Evolutionary conservation across 1,140 invertebrate genomes (phyloP), one percentile per base, ranked within the genome.

Genomic region (Helicorthomorpha holstii): DNA sequence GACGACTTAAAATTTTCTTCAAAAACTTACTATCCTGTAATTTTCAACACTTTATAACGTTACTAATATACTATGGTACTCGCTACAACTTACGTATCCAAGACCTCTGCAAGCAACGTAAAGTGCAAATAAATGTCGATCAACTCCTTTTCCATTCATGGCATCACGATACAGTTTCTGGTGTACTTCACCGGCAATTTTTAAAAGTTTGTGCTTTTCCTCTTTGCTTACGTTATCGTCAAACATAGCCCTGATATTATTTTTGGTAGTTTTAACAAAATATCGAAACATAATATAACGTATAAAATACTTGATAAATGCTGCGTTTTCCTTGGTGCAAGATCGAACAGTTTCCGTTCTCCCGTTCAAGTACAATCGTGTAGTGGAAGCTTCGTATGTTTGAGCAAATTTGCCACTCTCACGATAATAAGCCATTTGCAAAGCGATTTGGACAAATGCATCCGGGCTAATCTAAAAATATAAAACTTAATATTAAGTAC

Each of bases 341-440:
- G 93, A 89, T 54, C 94, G 74, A 0, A 98, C 93, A 10, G 95
- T 98, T 74, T 98, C 94, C 0, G 94, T 98, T 57, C 94, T 77
- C 1, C 94, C 94, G 74, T 98, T 94, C 52, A 89, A 78, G 72
- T 82, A 98, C 25, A 98, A 70, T 55, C 94, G 76, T 0, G 94
- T 98, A 93, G 98, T 98, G 10, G 91, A 95, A 0, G 95, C 93
- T 71, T 98, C 94, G 64, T 98, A 98, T 0, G 94, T 98, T 42
- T 97, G 70, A 66, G 81, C 85, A 67, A 98, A 97, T 59, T 85
- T 86, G 2, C 83, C 80, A 56, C 85, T 82, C 67, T 92, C 83
- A 65, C 76, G 73, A 66, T 80, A 94, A 66, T 98, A 98, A 3
- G 93, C 86, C 49, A 97, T 68, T 64, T 98, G 93, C 2, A 98